Conservation (phyloP, 2,888 invertebrate species). For the Drosophila kuntzei region DNA sequence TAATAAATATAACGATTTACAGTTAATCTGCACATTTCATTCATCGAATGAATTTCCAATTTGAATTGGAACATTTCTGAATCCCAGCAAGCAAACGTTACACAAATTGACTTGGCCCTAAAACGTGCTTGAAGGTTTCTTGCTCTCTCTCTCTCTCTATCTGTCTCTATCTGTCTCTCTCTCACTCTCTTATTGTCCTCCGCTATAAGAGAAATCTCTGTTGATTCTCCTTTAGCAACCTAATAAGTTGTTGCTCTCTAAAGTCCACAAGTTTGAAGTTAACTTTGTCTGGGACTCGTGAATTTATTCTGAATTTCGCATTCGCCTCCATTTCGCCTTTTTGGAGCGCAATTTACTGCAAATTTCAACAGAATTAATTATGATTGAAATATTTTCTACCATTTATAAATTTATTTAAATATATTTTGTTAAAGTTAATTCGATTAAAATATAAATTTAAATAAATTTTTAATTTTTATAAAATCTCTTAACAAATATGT, state of each 20-base stretch:
- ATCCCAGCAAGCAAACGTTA: conserved; percentile 4
- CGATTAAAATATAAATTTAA: no score
- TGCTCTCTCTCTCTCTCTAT: background rate
- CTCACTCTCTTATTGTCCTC: background rate
- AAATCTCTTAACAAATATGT: no score
- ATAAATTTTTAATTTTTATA: no score
- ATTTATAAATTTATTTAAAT: no score
- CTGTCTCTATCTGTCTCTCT: background rate
- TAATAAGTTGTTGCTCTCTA: conserved; percentile 12
- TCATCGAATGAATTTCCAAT: conserved; percentile 27
- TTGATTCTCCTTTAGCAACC: conserved; percentile 7
- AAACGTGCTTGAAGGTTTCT: background rate
- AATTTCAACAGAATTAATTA: no score
- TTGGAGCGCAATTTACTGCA: background rate
- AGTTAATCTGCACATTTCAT: conserved; percentile 47
- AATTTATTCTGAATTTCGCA: background rate
- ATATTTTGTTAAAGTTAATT: no score
- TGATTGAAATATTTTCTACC: no score
- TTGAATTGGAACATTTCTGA: conserved; percentile 26
- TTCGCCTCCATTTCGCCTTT: background rate
- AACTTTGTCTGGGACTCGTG: background rate
- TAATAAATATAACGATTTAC: conserved; percentile 53
- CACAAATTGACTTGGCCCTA: conserved; percentile 21
- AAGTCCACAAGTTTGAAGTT: conserved; percentile 15
- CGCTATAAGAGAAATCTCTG: conserved; percentile 3